Base-by-base conservation (phyloP, 2,888 invertebrate species). In the Campopleginae sp. region DNA sequence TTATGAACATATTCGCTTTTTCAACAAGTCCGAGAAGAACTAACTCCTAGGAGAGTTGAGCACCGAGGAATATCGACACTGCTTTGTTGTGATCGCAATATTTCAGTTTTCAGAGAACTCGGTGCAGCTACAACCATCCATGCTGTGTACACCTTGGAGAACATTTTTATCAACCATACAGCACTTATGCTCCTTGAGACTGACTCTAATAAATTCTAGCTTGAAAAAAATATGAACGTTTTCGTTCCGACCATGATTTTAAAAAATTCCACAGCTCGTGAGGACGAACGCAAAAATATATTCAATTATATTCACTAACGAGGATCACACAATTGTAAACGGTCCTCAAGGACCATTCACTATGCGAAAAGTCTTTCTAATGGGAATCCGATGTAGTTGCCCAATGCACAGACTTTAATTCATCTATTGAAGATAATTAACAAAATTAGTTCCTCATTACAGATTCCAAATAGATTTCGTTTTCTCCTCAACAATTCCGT, bases 51-150 rank as follows among this genome's bases (percentile, higher is more conserved):
- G 10, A 70, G 46, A 27, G 1, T 46, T 44, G 46, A 70, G 27
- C n/a, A n/a, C 10, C 4, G 33, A 33, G n/a, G 14, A n/a, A 71
- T 38, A 38, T 51, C 48, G 33, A 19, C n/a, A 51, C n/a, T 7
- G 14, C 33, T 71, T 31, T 71, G 51, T 71, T 33, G n/a, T 48
- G 8, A 51, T 33, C 31, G n/a, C 71, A 48, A 71, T 70, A 27
- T n/a, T 17, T 71, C 51, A 6, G n/a, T n/a, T 10, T 58, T 8
- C 12, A 48, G 33, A 6, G 14, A 31, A 19, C 14, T 19, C 23
- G 33, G 31, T 48, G 23, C 33, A 19, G 46, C 46, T 27, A 17
- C 19, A 48, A 33, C n/a, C 4, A 58, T 33, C 10, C 19, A 19
- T 51, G 19, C n/a, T 19, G 48, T 33, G 33, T 33, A 54, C 33